Evolutionary conservation across 2,888 invertebrate species (phyloP), one percentile per base, ranked within the genome.

Genomic region (Lagria hirta): DNA sequence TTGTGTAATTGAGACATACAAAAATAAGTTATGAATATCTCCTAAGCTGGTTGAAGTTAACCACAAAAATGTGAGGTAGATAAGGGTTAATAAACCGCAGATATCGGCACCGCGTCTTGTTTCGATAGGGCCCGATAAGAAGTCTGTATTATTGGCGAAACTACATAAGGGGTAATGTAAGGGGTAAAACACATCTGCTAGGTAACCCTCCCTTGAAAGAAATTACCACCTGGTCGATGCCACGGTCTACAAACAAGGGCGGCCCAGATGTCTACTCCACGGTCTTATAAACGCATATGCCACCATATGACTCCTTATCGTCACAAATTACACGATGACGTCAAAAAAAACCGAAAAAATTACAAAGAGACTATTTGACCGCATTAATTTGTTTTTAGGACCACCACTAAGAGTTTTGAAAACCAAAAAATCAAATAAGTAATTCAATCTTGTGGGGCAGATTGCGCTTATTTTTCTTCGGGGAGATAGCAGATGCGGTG

Each of bases 221-320:
- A 69, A 70, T 66, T 66, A 64, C 70, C 72, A 72, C 71, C 72
- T 72, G 72, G 72, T 65, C 56, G 61, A 60, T 65, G 66, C 70
- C 68, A 71, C 69, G 71, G 70, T 69, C 68, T 52, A 65, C 68
- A 71, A 71, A 70, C 71, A 71, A 66, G 66, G 68, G 69, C 65
- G 62, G 45, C 40, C 60, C 63, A 65, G 64, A 64, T 64, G 65
- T 57, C 51, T 48, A 34, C 18, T 23, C 15, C 18, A 27, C 24
- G 38, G 28, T 43, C 34, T 41, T 41, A 33, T 11, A 26, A 15
- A 23, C 34, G 61, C 64, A 64, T 64, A 64, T 64, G 64, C 55
- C 63, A 62, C 61, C 54, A 32, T 49, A 51, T 48, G 51, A 46
- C 43, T 52, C 36, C 52, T 52, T 52, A 52, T 52, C 52, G 36